Base-by-base conservation (phyloP, 2,113 vertebrate species). In the Callipepla squamata region DNA sequence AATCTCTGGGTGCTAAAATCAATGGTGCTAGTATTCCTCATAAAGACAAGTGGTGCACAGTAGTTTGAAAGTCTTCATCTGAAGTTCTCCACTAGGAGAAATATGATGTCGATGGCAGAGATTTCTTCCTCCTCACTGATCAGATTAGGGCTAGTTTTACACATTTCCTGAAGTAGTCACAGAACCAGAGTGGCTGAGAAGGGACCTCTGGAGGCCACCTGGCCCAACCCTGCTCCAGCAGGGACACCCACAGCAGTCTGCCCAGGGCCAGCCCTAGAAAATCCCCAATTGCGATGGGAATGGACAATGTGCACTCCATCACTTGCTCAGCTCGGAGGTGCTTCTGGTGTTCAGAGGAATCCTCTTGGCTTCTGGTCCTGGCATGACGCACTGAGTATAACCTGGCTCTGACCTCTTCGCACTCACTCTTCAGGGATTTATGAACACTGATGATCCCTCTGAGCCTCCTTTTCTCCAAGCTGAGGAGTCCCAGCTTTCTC, bases 1-100 rank as follows among this genome's bases (percentile, higher is more conserved):
- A 82, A 53, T 87, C 44, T 85, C 20, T 74, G 63, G 9, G 23
- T 47, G 74, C 6, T 9, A 80, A 87, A 92, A 87, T 89, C 87
- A 85, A n/a, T 80, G 79, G 5, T 42, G 23, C 12, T 77, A 47
- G 50, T 62, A 73, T 86, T 84, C 19, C 42, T 86, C 10, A 67
- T 62, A 80, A 93, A 28, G 23, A 89, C 62, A 55, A 67, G 34
- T 9, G 19, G 0, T 36, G 14, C 47, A 76, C 13, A 70, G 42
- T 17, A 74, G 28, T 26, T 89, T 85, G 50, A 0, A 6, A 70
- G 7, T 38, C 28, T 75, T 75, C 21, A 53, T 65, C 30, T 76
- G 69, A 82, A 91, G 61, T 82, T 62, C 45, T 87, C 32, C 20
- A 11, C 12, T 36, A 55, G 47, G 23, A 59, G 45, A 73, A 48